These are phyloP conservation scores for Noctua comes DNA, from an alignment of 2,888 invertebrate genomes.

Conservation along the genomic window DNA sequence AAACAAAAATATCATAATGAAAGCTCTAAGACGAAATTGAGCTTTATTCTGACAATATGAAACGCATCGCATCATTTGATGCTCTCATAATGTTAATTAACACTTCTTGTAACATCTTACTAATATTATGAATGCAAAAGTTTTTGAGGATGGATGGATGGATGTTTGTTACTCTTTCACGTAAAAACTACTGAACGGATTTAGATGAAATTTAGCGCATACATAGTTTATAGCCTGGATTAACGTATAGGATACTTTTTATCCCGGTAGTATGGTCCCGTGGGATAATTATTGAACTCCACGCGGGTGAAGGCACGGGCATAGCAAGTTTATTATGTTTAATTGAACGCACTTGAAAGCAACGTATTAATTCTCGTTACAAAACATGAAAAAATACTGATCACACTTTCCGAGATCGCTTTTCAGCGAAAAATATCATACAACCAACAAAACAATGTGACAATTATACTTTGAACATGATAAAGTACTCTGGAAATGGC, in stretches of 20 bases:
- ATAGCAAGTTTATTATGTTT: too few species aligned
- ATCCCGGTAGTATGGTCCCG: too few species aligned
- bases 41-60: background rate
- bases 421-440: background rate
- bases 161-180: too few species aligned
- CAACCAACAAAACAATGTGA: background rate
- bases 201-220: too few species aligned
- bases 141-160: too few species aligned
- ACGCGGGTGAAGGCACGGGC: too few species aligned
- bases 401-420: background rate
- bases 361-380: background rate
- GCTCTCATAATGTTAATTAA: background rate
- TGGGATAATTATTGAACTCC: too few species aligned
- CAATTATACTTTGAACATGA: background rate
- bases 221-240: too few species aligned
- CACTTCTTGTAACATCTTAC: background rate
- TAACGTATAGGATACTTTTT: too few species aligned
- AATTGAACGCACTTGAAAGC: background rate
- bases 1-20: background rate
- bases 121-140: too few species aligned
- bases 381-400: background rate
- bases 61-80: background rate
- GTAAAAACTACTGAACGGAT: too few species aligned
- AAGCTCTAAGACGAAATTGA: background rate
- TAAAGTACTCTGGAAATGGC: background rate